phyloP scores from a whole-genome alignment of 2,113 vertebrate species.

The Amphilophus citrinellus region DNA sequence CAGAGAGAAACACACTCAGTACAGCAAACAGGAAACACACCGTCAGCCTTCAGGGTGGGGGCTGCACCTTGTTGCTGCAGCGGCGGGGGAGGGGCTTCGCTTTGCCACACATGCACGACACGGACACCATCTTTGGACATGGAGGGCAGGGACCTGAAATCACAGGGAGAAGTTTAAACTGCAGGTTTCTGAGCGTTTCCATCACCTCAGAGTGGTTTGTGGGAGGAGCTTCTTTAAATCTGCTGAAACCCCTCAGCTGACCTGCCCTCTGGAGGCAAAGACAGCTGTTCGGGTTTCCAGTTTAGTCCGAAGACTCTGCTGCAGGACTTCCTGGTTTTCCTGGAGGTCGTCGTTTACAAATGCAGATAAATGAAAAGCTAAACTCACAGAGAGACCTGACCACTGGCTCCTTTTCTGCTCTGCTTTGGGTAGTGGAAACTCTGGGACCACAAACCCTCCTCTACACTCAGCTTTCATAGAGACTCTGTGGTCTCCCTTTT shows the following conservation, averaged over 20 bases:
- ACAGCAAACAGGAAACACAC: neutral
- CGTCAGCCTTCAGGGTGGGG: rapidly evolving
- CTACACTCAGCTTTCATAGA: neutral
- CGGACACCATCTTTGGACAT: slow-evolving; percentile 95
- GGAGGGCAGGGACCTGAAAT: slow-evolving; percentile 92
- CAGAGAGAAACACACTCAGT: neutral
- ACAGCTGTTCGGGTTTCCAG: neutral
- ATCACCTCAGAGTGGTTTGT: neutral
- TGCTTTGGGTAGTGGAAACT: neutral
- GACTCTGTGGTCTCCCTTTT: no score
- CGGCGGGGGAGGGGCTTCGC: slow-evolving; percentile 89
- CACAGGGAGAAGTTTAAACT: no score
- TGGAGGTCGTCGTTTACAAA: neutral
- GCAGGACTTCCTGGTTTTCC: neutral
- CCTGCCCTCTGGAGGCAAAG: neutral
- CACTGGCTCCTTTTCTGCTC: neutral
- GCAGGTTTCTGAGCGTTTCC: neutral
- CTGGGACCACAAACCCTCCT: neutral
- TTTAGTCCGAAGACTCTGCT: neutral
- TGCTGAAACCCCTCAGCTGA: neutral
- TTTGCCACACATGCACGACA: slow-evolving; percentile 90
- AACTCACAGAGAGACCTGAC: neutral
- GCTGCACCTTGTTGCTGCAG: slow-evolving; percentile 88
- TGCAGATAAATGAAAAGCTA: rapidly evolving
- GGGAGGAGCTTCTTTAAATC: neutral